Conservation (phyloP, 2,888 invertebrate genomes). For the Stomorhina lunata region DNA sequence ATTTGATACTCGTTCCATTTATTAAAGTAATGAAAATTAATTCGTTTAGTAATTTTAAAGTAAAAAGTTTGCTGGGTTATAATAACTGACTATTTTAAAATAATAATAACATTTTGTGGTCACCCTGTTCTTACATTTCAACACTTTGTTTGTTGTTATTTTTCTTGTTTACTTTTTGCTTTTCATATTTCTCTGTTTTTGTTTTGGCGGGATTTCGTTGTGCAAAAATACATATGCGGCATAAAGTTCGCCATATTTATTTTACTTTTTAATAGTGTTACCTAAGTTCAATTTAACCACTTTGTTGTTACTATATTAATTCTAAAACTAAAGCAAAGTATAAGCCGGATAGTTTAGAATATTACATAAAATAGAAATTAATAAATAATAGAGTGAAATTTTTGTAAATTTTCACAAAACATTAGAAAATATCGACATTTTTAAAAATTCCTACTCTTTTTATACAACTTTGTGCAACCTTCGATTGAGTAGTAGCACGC, state of each 20-base stretch:
- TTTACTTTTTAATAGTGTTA: slow-evolving; percentile 34
- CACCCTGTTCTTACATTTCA: neutral
- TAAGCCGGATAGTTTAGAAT: neutral
- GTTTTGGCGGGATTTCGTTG: slow-evolving; percentile 58
- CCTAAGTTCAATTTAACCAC: neutral
- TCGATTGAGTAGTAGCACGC: slow-evolving; percentile 43
- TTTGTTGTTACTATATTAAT: neutral
- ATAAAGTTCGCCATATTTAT: slow-evolving; percentile 62
- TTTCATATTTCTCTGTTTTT: slow-evolving; percentile 43
- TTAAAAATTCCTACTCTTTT: neutral
- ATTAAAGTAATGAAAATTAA: too few relatives aligned
- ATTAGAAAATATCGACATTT: neutral
- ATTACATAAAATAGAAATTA: neutral
- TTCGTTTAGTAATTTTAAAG: too few relatives aligned
- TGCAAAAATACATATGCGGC: slow-evolving; percentile 31
- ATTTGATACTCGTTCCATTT: too few relatives aligned
- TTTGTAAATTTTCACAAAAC: neutral
- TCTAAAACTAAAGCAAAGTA: neutral
- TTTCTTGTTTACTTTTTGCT: neutral
- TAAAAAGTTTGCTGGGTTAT: too few relatives aligned
- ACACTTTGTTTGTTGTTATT: slow-evolving; percentile 21
- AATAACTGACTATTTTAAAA: too few relatives aligned
- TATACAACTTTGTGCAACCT: slow-evolving; percentile 40
- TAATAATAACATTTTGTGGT: too few relatives aligned
- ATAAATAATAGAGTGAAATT: neutral